phyloP scores from a whole-genome alignment of 2,113 vertebrate species.

The Pseudorectes ferrugineus region DNA sequence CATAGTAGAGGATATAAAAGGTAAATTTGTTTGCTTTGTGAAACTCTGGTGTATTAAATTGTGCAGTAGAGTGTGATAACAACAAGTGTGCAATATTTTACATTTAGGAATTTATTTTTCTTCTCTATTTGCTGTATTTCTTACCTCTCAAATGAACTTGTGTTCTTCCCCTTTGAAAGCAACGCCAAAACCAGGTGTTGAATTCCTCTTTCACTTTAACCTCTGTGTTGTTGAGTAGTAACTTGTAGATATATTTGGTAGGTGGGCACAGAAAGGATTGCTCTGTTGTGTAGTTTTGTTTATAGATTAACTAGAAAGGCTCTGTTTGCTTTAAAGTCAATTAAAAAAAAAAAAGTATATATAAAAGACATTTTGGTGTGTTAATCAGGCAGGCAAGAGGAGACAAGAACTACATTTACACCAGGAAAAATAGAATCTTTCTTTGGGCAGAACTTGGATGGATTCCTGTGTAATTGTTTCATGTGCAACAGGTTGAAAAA shows the following conservation, averaged over 20 bases:
- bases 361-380: neutral
- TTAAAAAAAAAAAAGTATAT: neutral
- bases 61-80: neutral
- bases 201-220: neutral
- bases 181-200: neutral
- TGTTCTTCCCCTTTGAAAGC: neutral
- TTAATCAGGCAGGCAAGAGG: neutral
- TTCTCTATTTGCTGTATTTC: neutral
- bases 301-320: neutral
- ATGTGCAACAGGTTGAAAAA: neutral
- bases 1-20: slow-evolving; percentile 96
- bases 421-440: neutral
- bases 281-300: neutral
- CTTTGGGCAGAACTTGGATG: neutral
- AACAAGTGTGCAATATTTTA: neutral
- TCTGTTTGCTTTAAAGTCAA: neutral
- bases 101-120: neutral
- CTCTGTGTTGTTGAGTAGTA: neutral
- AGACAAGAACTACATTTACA: neutral
- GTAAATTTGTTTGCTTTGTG: slow-evolving; percentile 58
- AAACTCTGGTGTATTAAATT: neutral
- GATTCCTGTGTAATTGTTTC: neutral
- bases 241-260: neutral
- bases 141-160: neutral
- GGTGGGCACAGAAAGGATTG: neutral